Evolutionary conservation across 2,888 invertebrate genomes (phyloP), one percentile per base, ranked within the genome.

Genomic region (Pheosia tremula): DNA sequence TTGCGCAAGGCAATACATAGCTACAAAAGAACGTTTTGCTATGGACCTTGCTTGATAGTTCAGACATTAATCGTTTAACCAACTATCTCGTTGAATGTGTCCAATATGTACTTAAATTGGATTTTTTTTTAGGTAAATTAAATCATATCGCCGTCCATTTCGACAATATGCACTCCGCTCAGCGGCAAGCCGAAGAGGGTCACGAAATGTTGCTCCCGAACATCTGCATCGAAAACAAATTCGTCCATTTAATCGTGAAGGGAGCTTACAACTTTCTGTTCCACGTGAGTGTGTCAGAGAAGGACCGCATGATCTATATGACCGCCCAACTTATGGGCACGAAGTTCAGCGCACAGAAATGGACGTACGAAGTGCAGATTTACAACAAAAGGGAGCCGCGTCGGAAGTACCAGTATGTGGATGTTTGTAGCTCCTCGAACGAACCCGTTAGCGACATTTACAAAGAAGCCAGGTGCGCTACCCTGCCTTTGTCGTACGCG

Each of bases 291-390:
- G 77, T 87, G 0, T 79, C 82, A 0, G 57, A 68, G n/a, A 0
- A 3, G 0, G 61, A 79, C 0, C 67, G 78, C 3, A 77, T 68
- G n/a, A 64, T 91, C 3, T 88, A 75, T 64, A 84, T 90, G 79
- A 66, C 81, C 0, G 80, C 77, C 0, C 90, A 90, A 58, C 69
- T 89, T 0, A 64, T 90, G 0, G 89, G 91, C 0, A 86, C 89
- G 0, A 75, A 75, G 24, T 47, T 72, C 0, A 86, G 87, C 64
- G 90, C 91, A 0, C 59, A 68, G 0, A 90, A 89, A 68, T 93
- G 92, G 92, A 68, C 61, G 0, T 92, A 89, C 60, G 88, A 91
- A 64, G 67, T 92, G 0, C 87, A 91, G 7, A 62, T 92, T 2
- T 93, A 85, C 64, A 86, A 90, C 55, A 91, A 92, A 71, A 74